Conservation (phyloP, 2,888 invertebrate species). For the Oxyscelio sp. region DNA sequence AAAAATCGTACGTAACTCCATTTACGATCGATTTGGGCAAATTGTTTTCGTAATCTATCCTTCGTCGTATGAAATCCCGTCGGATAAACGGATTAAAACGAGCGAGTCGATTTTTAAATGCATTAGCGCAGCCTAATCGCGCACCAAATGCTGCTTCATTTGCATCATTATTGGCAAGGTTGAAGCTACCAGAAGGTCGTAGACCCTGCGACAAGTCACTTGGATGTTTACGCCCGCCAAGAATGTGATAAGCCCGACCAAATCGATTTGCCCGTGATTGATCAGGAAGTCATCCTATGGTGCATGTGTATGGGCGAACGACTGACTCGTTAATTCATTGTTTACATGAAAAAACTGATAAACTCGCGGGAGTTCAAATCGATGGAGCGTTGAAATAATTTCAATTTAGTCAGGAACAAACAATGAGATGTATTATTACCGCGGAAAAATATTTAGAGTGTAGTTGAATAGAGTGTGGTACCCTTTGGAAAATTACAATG, state of each 20-base stretch:
- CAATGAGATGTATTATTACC: neutral
- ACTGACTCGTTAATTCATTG: slow-evolving; percentile 57
- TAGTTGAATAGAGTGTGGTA: no score
- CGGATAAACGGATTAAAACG: slow-evolving; percentile 57
- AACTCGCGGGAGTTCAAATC: neutral
- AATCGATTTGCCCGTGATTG: slow-evolving; percentile 39
- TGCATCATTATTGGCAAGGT: slow-evolving; percentile 60
- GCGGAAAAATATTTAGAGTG: no score
- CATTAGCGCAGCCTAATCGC: slow-evolving; percentile 57
- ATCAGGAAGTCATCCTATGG: slow-evolving; percentile 46
- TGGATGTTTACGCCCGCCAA: slow-evolving; percentile 33
- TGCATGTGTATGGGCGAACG: slow-evolving; percentile 40
- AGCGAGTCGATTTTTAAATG: slow-evolving; percentile 59
- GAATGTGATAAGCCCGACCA: slow-evolving; percentile 46
- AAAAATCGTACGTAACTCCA: neutral
- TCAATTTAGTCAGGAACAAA: neutral
- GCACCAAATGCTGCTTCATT: slow-evolving; percentile 56
- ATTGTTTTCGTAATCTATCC: slow-evolving; percentile 49
- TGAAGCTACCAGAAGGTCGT: slow-evolving; percentile 30
- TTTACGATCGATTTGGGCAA: slow-evolving; percentile 44
- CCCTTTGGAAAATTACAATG: no score
- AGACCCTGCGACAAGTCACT: slow-evolving; percentile 37
- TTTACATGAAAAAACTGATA: slow-evolving; percentile 47
- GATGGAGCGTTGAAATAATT: slow-evolving; percentile 2
- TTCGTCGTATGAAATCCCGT: slow-evolving; percentile 34